Conservation (phyloP, 2,888 invertebrate genomes). For the Netelia fuscicornis region DNA sequence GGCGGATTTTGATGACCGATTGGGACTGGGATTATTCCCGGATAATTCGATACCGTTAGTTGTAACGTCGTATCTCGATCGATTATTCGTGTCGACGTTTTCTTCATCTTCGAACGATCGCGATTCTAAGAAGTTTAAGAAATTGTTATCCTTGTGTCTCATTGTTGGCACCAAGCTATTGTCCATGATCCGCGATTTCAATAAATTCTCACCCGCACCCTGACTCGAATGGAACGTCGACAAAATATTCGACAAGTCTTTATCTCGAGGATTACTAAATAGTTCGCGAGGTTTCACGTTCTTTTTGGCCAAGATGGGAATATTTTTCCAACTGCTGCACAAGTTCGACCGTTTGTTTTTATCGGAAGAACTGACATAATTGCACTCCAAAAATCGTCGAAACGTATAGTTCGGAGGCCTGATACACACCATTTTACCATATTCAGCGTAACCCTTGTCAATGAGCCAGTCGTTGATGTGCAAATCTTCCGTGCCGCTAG, state of each 20-base stretch:
- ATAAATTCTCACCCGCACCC: slow-evolving; percentile 2
- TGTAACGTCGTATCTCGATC: not conserved
- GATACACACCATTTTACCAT: slow-evolving; percentile 81
- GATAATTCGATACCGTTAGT: not conserved
- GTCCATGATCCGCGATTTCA: not conserved
- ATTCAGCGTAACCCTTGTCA: slow-evolving; percentile 73
- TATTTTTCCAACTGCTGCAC: slow-evolving; percentile 1
- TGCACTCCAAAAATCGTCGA: slow-evolving; percentile 59
- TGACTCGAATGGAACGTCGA: slow-evolving; percentile 27
- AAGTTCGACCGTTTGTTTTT: not conserved
- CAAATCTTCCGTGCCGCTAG: slow-evolving; percentile 75
- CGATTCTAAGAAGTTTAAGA: slow-evolving; percentile 1
- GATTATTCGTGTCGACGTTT: not conserved
- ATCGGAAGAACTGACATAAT: not conserved
- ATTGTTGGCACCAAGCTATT: not conserved
- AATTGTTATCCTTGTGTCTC: slow-evolving; percentile 1
- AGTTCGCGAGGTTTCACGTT: not conserved
- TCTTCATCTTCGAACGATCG: not conserved
- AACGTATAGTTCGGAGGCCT: slow-evolving; percentile 72
- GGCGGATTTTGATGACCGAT: not conserved
- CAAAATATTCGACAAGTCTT: slow-evolving; percentile 30
- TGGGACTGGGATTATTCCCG: not conserved
- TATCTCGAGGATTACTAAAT: not conserved
- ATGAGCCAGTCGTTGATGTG: slow-evolving; percentile 80
- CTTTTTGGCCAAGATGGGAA: slow-evolving; percentile 1